These are phyloP conservation scores for Eudyptes chrysolophus DNA, from an alignment of 2,113 vertebrate genomes.

Conservation along the genomic window DNA sequence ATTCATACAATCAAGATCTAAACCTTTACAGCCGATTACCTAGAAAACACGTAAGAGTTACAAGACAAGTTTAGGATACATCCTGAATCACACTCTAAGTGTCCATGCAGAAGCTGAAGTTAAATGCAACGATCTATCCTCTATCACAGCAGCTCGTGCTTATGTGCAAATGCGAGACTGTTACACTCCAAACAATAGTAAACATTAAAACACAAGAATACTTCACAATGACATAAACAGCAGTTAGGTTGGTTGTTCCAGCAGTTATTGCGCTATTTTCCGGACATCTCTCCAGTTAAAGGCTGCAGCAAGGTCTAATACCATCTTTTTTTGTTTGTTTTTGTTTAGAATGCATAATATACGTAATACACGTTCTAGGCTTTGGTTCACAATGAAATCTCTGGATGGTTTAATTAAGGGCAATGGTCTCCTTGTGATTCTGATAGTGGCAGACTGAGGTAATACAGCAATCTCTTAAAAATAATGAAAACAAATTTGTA, in stretches of 20 bases:
- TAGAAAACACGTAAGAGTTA: constrained; percentile 56
- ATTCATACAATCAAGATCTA: constrained; percentile 54
- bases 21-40: constrained; percentile 57
- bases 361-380: constrained; percentile 76
- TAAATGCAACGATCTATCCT: constrained; percentile 63
- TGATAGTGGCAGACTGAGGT: constrained; percentile 67
- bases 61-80: constrained; percentile 52
- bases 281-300: constrained; percentile 67
- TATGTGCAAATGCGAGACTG: constrained; percentile 70
- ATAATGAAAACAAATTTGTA: background rate
- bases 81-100: constrained; percentile 52
- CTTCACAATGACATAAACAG: constrained; percentile 76
- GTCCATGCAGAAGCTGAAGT: constrained; percentile 67
- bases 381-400: constrained; percentile 84
- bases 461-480: constrained; percentile 62
- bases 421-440: constrained; percentile 51
- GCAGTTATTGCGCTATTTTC: constrained; percentile 74
- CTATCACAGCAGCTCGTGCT: constrained; percentile 73
- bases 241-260: constrained; percentile 77
- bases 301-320: constrained; percentile 68
- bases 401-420: constrained; percentile 67
- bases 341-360: constrained; percentile 82
- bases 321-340: constrained; percentile 60
- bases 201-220: constrained; percentile 71
- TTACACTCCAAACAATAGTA: constrained; percentile 65